Evolutionary conservation across 2,797 vertebrate genomes (phyloP).

Genomic region (Artibeus jamaicensis): DNA sequence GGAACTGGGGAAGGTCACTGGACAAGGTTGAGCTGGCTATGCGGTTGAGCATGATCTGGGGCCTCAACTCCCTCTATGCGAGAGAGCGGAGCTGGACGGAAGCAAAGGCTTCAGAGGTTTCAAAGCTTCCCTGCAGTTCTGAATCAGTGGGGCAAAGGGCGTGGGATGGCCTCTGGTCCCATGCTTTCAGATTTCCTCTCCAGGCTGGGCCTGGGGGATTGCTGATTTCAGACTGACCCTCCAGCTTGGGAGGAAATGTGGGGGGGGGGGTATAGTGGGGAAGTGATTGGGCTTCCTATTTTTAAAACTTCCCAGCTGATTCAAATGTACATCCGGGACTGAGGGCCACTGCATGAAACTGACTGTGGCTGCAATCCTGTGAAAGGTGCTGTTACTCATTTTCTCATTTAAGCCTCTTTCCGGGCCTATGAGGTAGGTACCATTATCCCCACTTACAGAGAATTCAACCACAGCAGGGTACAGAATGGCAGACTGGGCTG

Average conservation of each 20-base stretch:
- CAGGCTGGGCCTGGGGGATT: background rate
- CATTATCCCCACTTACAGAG: background rate
- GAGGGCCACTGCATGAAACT: background rate
- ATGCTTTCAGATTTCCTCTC: background rate
- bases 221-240: background rate
- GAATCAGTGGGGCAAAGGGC: background rate
- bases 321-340: background rate
- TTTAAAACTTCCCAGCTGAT: background rate
- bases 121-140: background rate
- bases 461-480: background rate
- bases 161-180: background rate
- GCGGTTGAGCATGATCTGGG: background rate
- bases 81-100: background rate
- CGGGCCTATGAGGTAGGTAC: background rate
- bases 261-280: background rate
- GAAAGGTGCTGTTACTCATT: background rate
- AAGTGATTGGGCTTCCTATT: background rate
- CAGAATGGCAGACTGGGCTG: background rate
- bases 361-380: background rate
- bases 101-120: background rate
- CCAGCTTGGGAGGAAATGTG: background rate
- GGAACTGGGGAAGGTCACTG: background rate
- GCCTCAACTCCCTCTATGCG: background rate
- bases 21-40: background rate
- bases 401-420: background rate